Evolutionary conservation across 2,113 vertebrate genomes (phyloP).

Genomic region (Cinclus cinclus): DNA sequence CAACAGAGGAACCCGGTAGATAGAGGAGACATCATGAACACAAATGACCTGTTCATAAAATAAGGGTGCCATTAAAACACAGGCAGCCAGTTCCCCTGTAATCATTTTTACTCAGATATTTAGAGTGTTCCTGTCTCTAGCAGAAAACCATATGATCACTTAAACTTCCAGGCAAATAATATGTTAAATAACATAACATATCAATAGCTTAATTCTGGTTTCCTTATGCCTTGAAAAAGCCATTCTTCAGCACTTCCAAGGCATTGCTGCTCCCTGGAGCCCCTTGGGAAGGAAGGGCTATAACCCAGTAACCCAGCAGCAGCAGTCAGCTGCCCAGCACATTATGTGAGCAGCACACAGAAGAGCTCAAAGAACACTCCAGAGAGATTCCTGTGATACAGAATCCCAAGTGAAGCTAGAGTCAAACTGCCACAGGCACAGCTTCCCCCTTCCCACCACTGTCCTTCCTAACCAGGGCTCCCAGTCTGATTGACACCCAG

Average conservation of each 20-base stretch:
- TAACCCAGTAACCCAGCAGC: not conserved
- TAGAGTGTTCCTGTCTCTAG: not conserved
- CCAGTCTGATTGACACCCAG: not conserved
- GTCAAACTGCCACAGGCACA: not conserved
- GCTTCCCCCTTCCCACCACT: not conserved
- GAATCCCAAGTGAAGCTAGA: not conserved
- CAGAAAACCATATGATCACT: not conserved
- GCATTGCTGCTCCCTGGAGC: not conserved
- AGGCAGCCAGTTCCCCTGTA: not conserved
- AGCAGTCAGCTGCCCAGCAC: not conserved
- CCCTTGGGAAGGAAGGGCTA: not conserved
- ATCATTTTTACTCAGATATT: not conserved
- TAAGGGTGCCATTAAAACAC: not conserved
- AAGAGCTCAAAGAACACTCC: not conserved
- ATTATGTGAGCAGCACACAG: accelerated
- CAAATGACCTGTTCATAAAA: conserved; percentile 87
- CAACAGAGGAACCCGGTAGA: conserved; percentile 91
- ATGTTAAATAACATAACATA: not conserved
- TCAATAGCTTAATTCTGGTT: not conserved
- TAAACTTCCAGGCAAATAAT: not conserved
- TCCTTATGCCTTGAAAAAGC: not conserved
- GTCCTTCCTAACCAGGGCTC: not conserved
- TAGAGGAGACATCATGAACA: conserved; percentile 92
- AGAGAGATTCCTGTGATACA: not conserved
- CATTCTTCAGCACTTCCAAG: not conserved